phyloP scores from a whole-genome alignment of 2,888 invertebrate species.

The Stenodema calcarata region DNA sequence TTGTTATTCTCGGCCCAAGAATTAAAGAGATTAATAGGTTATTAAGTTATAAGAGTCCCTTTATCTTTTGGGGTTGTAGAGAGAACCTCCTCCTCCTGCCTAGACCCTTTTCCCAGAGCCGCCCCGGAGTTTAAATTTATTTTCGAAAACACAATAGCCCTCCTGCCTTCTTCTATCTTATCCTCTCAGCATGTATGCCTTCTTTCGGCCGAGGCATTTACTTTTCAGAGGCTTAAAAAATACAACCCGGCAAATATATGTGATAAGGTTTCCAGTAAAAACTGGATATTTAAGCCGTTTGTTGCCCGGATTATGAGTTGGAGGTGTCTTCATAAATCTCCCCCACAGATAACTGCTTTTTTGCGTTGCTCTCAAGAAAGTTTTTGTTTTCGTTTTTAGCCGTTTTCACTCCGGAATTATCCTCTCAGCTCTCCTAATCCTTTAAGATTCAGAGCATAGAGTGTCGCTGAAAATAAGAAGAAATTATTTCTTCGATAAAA shows the following conservation, averaged over 20 bases:
- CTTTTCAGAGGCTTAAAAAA: conserved; percentile 14
- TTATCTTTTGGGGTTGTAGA: conserved; percentile 24
- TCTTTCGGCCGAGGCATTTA: neutral
- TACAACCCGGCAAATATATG: neutral
- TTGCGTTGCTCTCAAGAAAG: neutral
- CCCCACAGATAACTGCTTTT: neutral
- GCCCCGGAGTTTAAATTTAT: conserved; percentile 29
- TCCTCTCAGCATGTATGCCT: conserved; percentile 11
- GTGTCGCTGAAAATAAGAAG: neutral
- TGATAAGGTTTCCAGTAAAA: neutral
- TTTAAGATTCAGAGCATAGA: neutral
- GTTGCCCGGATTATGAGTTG: conserved; percentile 24
- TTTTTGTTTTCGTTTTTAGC: neutral
- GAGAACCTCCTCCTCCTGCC: neutral
- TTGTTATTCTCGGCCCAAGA: conserved; percentile 34
- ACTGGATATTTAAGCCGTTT: neutral
- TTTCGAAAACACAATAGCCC: conserved; percentile 27
- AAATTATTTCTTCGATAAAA: no score
- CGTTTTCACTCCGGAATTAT: neutral
- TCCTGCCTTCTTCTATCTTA: neutral
- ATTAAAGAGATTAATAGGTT: conserved; percentile 45
- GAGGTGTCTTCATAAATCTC: conserved; percentile 6
- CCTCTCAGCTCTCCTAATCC: neutral
- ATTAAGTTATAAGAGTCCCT: conserved; percentile 34
- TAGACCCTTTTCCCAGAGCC: neutral